A percentile compares a stretch with the other conserved stretches of the same genome.
phyloP scores from a whole-genome alignment of 2,888 invertebrate species.

The Perithous albicinctus region DNA sequence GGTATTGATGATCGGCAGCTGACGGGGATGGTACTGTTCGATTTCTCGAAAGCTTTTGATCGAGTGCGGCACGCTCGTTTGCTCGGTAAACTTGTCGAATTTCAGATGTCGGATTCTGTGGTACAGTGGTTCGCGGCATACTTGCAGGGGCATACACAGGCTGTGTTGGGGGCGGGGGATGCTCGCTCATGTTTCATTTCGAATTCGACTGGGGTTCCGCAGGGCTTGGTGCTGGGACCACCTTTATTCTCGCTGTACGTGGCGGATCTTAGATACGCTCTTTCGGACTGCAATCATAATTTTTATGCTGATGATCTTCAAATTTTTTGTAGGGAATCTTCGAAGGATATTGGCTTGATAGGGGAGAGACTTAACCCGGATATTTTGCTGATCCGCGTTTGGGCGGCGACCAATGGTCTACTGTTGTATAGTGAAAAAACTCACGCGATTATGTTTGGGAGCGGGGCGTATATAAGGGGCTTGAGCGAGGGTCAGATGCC shows the following conservation, averaged over 20 bases:
- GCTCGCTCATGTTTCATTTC: neutral
- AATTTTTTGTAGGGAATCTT: too few species aligned
- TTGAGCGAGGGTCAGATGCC: too few species aligned
- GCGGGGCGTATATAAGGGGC: neutral
- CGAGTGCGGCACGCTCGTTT: neutral
- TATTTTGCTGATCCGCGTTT: neutral
- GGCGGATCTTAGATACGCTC: neutral
- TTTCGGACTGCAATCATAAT: neutral
- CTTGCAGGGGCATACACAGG: conserved; percentile 55
- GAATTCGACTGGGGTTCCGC: neutral
- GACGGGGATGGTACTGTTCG: conserved; percentile 23
- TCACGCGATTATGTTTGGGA: neutral
- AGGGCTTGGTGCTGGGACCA: neutral
- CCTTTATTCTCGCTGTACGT: neutral
- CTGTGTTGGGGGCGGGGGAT: too few species aligned
- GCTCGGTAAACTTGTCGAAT: neutral
- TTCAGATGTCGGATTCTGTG: neutral
- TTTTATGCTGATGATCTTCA: neutral
- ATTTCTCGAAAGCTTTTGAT: conserved; percentile 13
- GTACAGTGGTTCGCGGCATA: neutral
- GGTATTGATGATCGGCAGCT: neutral
- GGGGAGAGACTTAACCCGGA: too few species aligned
- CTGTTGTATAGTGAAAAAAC: neutral
- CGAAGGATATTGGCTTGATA: too few species aligned
- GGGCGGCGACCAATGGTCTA: neutral